Base-by-base conservation (phyloP, 2,888 invertebrate genomes). In the Sericinus montela region DNA sequence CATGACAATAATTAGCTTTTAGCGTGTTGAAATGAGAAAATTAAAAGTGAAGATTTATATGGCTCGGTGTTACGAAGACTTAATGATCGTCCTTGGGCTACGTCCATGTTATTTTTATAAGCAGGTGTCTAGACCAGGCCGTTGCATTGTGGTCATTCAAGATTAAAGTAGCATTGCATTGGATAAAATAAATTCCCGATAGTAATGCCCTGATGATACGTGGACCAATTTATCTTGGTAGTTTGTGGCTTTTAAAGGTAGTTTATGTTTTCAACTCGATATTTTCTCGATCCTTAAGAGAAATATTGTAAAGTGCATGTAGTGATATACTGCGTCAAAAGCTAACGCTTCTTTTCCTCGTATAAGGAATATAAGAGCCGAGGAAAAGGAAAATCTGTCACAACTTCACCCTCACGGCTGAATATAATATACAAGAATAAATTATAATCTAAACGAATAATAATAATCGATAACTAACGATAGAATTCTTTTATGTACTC, bases 61-160 rank as follows among this genome's bases (percentile, higher is more conserved):
- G 19, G 19, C 36, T 36, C 23, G 7, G 28, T 29, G 45, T 44
- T 44, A 45, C 42, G 14, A 14, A 13, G 48, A 11, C 36, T n/a
- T 19, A 48, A 42, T 36, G 32, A 43, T 32, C 32, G 48, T 43
- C 43, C 48, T 48, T 43, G 48, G 36, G 37, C 37, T 15, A 14
- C 41, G 37, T 11, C 13, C 16, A 37, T 43, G 11, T 48, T 48
- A 48, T 48, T 48, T 48, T 43, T 48, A 43, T 48, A 42, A 43
- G 11, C 48, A 43, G 42, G 42, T 42, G 40, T 46, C 46, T 40
- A 41, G 47, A 47, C 41, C 9, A 28, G 9, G 47, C 29, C 35
- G 28, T 47, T 40, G 35, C 40, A 47, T 19, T 41, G 47, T n/a
- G 41, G 47, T 47, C 29, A 46, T 46, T 40, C 35, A 11, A 36